Evolutionary conservation across 2,113 vertebrate genomes (phyloP).

Genomic region (Crotophaga sulcirostris): DNA sequence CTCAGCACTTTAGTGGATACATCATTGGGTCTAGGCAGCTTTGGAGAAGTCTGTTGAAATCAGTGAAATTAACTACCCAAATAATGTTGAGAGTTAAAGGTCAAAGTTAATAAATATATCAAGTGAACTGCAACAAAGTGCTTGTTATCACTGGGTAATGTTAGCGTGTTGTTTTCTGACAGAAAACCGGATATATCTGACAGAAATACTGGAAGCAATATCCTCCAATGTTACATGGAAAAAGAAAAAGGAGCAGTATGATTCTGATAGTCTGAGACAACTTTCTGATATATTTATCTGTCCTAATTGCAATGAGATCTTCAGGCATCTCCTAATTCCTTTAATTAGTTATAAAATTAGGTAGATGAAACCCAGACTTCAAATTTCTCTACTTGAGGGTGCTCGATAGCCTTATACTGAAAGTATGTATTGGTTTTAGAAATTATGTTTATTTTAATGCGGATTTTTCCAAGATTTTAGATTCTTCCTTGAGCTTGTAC

Average conservation of each 20-base stretch:
- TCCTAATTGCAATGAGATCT: not conserved
- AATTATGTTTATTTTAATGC: not conserved
- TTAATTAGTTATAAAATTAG: not conserved
- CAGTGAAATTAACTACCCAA: not conserved
- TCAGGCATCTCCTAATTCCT: not conserved
- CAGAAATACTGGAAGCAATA: not conserved
- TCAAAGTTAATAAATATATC: not conserved
- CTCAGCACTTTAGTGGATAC: not conserved
- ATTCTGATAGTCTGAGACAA: not conserved
- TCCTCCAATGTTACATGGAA: accelerated
- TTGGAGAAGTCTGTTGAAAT: not conserved
- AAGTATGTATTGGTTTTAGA: not conserved
- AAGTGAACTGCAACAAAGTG: not conserved
- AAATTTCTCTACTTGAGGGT: not conserved
- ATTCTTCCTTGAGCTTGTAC: not conserved
- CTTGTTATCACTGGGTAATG: not conserved
- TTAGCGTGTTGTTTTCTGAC: not conserved
- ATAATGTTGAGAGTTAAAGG: not conserved
- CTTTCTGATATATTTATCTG: not conserved
- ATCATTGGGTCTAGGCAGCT: not conserved
- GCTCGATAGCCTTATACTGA: not conserved
- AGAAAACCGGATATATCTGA: not conserved
- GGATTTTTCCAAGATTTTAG: not conserved
- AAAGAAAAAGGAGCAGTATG: not conserved
- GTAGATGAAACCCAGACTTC: not conserved